A percentile compares a stretch with the other conserved stretches of the same genome.
phyloP scores from a whole-genome alignment of 2,797 vertebrate genomes.

The Acipenser oxyrinchus region DNA sequence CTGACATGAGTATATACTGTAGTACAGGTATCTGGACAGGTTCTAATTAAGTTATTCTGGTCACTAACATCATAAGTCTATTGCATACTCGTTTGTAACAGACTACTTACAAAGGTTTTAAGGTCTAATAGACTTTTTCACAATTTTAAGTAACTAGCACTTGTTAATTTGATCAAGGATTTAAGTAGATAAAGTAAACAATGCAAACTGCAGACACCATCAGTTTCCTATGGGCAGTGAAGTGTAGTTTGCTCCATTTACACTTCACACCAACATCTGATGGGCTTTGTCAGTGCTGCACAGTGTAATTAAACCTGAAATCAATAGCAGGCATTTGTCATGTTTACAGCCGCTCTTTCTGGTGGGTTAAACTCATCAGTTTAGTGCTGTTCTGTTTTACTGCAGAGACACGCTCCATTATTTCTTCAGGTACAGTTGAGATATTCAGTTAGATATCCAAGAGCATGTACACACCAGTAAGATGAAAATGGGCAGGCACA shows the following conservation, averaged over 20 bases:
- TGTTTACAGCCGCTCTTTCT: constrained; percentile 99
- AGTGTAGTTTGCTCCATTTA: constrained; percentile 99
- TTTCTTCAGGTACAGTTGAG: constrained; percentile 98
- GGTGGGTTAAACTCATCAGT: constrained; percentile 99
- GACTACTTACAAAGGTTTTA: too few species aligned
- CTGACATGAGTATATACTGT: too few species aligned
- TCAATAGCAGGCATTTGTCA: constrained; percentile 99
- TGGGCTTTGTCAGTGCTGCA: constrained; percentile 99
- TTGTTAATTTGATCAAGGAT: constrained; percentile 92
- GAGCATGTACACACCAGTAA: constrained; percentile 79
- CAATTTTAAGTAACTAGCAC: constrained; percentile 66
- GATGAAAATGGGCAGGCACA: constrained; percentile 75
- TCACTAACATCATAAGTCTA: too few species aligned
- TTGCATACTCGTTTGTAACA: too few species aligned
- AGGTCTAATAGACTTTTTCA: background rate
- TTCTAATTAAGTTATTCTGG: too few species aligned
- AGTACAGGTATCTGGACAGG: too few species aligned
- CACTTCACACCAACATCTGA: constrained; percentile 99
- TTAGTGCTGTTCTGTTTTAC: constrained; percentile 98
- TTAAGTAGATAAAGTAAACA: constrained; percentile 93
- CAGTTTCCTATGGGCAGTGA: constrained; percentile 98
- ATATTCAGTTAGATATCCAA: constrained; percentile 67
- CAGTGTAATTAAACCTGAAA: constrained; percentile 99
- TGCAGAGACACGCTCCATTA: constrained; percentile 99
- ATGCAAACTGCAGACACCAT: constrained; percentile 98